Base-by-base conservation (phyloP, 2,888 invertebrate genomes). In the Caenorhabditis drosophilae region DNA sequence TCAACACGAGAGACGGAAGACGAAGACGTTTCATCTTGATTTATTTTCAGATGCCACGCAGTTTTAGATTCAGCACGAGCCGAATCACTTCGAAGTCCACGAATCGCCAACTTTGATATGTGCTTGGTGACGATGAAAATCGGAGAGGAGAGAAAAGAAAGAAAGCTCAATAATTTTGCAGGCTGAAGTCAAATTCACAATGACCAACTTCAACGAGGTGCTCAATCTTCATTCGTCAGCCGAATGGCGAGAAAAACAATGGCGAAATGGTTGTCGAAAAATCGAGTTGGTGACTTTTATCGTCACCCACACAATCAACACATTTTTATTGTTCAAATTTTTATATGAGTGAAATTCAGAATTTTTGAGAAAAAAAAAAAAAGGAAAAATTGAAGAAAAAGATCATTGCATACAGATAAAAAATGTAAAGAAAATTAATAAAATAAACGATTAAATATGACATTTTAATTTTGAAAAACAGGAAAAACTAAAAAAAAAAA, bases 121-220 rank as follows among this genome's bases (percentile, higher is more conserved):
- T 71, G 71, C 46, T 51, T 71, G 67, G 66, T 66, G 18, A 42
- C n/a, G 3, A 16, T 25, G 34, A 22, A 2, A 16, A 48, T 36
- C 15, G 6, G n/a, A n/a, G n/a, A n/a, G 3, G 3, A 34, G 6
- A 12, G 26, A 25, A 46, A 26, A 11, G 11, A 26, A 3, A 20
- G 23, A 20, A 42, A 20, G 4, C 6, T 20, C 12, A 6, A 20
- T 6, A 20, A 20, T 15, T 34, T 49, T 60, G 9, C 34, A 66
- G 66, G 71, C 71, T 3, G 71, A 71, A 48, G 58, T 71, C 22
- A 71, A 71, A 41, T 71, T 48, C 46, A 71, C 71, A 7, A 57
- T 71, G 55, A 49, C 67, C 1, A 51, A 42, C 16, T 53, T 71
- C 44, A 71, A 67, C 38, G 71, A 71, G 38, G 60, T 61, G n/a